Conservation (phyloP, 1,140 invertebrate species). For the Stegodyphus dumicola region DNA sequence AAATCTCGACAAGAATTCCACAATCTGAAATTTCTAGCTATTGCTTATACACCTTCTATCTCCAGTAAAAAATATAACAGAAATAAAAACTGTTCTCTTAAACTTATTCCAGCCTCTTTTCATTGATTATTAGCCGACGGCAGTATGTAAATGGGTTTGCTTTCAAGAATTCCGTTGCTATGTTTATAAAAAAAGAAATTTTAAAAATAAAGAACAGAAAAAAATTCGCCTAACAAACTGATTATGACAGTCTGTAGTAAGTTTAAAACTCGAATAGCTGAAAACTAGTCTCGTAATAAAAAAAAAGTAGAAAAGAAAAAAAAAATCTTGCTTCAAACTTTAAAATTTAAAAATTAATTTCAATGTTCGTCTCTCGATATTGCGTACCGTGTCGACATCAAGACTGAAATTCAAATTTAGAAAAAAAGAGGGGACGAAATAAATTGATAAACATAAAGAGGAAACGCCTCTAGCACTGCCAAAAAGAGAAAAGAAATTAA, state of each 20-base stretch:
- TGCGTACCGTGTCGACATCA: constrained; percentile 2
- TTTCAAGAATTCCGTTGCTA: no score
- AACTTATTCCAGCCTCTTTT: no score
- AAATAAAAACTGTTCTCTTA: no score
- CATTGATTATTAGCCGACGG: no score
- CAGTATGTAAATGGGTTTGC: no score
- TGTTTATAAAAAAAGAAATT: no score
- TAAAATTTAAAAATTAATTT: constrained; percentile 18
- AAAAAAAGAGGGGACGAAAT: neutral
- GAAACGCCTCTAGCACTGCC: constrained; percentile 11
- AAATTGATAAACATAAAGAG: constrained; percentile 39
- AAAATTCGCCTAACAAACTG: constrained; percentile 1
- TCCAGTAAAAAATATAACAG: no score
- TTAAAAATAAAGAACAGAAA: neutral
- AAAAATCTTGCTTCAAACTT: constrained; percentile 14
- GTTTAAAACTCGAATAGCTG: neutral
- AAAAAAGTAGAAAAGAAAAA: constrained; percentile 6
- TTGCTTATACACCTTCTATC: no score
- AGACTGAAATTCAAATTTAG: neutral
- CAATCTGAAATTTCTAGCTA: no score
- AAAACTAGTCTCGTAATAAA: neutral
- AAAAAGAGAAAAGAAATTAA: constrained; percentile 38
- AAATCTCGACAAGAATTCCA: no score
- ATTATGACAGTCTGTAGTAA: constrained; percentile 15
- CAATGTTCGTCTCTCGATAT: constrained; percentile 30